Base-by-base conservation (phyloP, 2,888 invertebrate genomes). In the Peribatodes rhomboidaria region DNA sequence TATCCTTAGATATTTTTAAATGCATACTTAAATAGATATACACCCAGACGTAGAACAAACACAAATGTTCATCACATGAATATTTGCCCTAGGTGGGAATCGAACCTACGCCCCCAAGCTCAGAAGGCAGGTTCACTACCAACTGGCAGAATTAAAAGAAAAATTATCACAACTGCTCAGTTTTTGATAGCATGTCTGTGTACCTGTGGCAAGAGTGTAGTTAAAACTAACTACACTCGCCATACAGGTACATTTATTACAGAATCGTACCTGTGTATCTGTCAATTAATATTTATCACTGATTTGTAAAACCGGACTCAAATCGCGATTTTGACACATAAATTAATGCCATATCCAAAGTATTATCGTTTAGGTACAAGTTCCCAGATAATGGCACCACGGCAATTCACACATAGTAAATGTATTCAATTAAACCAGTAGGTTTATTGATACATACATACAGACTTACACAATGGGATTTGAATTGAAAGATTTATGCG, bases 321-420 rank as follows among this genome's bases (percentile, higher is more conserved):
- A 31, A 27, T 55, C 31, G 53, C 49, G 46, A 60, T 67, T 71
- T 71, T 69, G 56, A 74, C 62, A 62, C 56, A 44, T 49, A 68
- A 71, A 71, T 77, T 71, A 74, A 60, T 55, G 73, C 76, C 77
- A 69, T 58, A 73, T 73, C 60, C 67, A 58, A 70, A 58, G 62
- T 69, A 72, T 72, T 68, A 72, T 67, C 64, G 68, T 65, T 68
- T 66, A 61, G 61, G 64, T 56, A 64, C 67, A 66, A 74, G 74
- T 76, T 73, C 70, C 64, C 55, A 69, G 69, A 69, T 75, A 78
- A 76, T 78, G 75, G 74, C 68, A 57, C 76, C 68, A 72, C 73
- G 75, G 78, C 80, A 80, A 78, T 86, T 86, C 82, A 80, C 87
- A 87, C 85, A 76, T 84, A 78, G 78, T 78, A 74, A 81, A 81